These are phyloP conservation scores for Tethya wilhelma DNA, from an alignment of 37 sponge, comb jelly and placozoan genomes.

Conservation along the genomic window DNA sequence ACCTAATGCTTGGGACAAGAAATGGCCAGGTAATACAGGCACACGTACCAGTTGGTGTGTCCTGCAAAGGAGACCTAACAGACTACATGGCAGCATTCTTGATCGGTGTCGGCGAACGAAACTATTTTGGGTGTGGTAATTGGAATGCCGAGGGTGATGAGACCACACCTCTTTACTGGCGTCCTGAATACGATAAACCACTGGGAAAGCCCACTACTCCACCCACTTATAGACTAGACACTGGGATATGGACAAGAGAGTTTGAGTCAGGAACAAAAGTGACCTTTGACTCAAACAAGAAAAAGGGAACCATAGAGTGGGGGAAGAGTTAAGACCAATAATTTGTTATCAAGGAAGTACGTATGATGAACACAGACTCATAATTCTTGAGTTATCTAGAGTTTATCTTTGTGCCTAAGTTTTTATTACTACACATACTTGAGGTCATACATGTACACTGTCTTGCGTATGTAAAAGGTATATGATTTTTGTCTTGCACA, in stretches of 20 bases:
- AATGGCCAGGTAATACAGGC: slow-evolving; percentile 47
- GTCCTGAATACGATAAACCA: slow-evolving; percentile 49
- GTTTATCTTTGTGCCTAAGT: no score
- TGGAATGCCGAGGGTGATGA: slow-evolving; percentile 23
- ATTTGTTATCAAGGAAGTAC: no score
- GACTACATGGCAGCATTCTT: slow-evolving; percentile 59
- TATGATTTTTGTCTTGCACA: no score
- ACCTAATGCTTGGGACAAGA: slow-evolving; percentile 8
- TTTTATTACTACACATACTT: no score
- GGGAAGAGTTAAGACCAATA: no score
- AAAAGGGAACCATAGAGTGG: slow-evolving; percentile 60
- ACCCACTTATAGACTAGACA: slow-evolving; percentile 13
- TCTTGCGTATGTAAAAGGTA: no score
- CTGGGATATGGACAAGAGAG: slow-evolving; percentile 31
- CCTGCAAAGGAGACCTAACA: slow-evolving; percentile 34
- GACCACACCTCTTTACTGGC: slow-evolving; percentile 18
- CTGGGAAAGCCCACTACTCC: slow-evolving; percentile 48
- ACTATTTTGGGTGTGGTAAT: slow-evolving; percentile 49
- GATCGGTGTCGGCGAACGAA: slow-evolving; percentile 46
- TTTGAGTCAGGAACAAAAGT: slow-evolving; percentile 50
- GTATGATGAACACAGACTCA: no score
- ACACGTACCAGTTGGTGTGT: slow-evolving; percentile 13
- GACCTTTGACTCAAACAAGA: slow-evolving; percentile 35
- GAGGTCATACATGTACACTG: no score
- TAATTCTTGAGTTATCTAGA: no score